Percentiles rank a stretch among this genome's conserved stretches.
Evolutionary conservation across 2,888 invertebrate genomes (phyloP).

Genomic region (Tipula unca): DNA sequence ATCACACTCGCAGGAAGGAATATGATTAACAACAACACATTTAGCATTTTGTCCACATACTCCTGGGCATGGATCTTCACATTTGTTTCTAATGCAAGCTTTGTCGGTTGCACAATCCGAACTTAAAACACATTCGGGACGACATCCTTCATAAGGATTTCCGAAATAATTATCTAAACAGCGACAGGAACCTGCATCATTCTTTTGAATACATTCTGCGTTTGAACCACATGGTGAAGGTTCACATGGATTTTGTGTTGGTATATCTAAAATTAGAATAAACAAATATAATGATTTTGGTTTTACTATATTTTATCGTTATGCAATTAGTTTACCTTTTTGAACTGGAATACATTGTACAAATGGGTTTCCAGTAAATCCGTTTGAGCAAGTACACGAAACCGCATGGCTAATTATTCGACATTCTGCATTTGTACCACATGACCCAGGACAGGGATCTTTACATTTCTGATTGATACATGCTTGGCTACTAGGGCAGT

Average conservation of each 20-base stretch:
- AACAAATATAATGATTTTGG: not conserved
- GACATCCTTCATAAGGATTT: constrained; percentile 77
- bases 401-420: constrained; percentile 71
- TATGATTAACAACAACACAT: constrained; percentile 75
- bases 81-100: constrained; percentile 75
- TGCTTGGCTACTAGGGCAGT: constrained; percentile 66
- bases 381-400: constrained; percentile 66
- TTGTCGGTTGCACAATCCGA: constrained; percentile 76
- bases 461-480: constrained; percentile 73
- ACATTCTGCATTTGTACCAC: constrained; percentile 72
- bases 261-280: constrained; percentile 34
- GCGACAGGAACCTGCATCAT: constrained; percentile 70
- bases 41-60: constrained; percentile 75
- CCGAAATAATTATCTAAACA: constrained; percentile 75
- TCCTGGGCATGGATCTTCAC: constrained; percentile 78
- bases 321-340: not conserved
- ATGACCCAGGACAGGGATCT: constrained; percentile 75
- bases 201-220: constrained; percentile 65
- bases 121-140: constrained; percentile 79
- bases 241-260: constrained; percentile 60
- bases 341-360: constrained; percentile 59
- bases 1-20: constrained; percentile 74
- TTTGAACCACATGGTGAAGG: constrained; percentile 84
- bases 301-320: not conserved
- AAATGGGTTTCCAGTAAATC: constrained; percentile 75